Percentiles rank a stretch among this genome's conserved stretches.
These are phyloP conservation scores for Notechis scutatus DNA, from an alignment of 2,113 vertebrate genomes.

Conservation along the genomic window DNA sequence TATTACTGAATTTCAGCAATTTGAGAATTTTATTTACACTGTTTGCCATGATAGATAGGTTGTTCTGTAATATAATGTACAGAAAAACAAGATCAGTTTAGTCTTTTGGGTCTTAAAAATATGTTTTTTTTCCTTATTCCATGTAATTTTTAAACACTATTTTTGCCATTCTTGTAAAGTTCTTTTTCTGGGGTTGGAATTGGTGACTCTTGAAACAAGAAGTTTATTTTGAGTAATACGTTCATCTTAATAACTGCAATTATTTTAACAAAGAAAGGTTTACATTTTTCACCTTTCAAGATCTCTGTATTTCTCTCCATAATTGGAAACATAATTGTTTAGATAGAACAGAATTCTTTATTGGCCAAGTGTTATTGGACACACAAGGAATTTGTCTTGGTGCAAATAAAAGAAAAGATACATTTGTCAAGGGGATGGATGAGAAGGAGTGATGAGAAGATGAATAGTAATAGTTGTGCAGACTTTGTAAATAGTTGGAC, in stretches of 20 bases:
- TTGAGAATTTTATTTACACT: neutral
- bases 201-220: neutral
- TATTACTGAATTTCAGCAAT: neutral
- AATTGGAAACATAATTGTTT: neutral
- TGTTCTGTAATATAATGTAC: neutral
- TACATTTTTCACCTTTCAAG: neutral
- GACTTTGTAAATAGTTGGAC: no score
- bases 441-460: no score
- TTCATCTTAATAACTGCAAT: neutral
- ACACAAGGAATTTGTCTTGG: no score
- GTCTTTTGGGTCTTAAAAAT: neutral
- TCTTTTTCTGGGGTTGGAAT: neutral
- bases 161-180: neutral
- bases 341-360: no score
- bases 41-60: neutral
- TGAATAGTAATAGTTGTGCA: no score
- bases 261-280: neutral
- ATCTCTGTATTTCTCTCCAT: neutral
- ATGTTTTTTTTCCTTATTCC: neutral
- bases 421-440: no score
- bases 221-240: neutral
- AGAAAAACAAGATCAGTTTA: neutral
- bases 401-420: no score
- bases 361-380: no score
- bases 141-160: neutral